phyloP scores from a whole-genome alignment of 2,888 invertebrate genomes.

The Lymantria dispar region DNA sequence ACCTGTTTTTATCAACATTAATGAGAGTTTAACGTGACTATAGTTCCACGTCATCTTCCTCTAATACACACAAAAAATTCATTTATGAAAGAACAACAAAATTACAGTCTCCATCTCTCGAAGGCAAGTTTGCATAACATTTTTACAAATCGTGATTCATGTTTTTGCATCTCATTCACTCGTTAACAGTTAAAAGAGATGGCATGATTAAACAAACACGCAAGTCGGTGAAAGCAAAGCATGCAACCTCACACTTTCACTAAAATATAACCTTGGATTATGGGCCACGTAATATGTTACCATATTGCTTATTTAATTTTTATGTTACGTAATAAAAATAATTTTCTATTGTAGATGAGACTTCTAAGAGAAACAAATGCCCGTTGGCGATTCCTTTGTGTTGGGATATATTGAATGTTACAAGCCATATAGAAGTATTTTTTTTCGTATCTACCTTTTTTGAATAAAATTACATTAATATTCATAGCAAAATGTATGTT shows the following conservation, averaged over 20 bases:
- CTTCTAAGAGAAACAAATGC: neutral
- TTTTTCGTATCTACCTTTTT: no score
- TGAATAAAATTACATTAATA: no score
- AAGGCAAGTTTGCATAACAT: conserved; percentile 26
- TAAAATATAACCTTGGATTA: conserved; percentile 62
- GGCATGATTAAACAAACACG: conserved; percentile 31
- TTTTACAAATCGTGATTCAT: conserved; percentile 19
- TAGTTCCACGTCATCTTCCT: neutral
- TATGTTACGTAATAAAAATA: conserved; percentile 23
- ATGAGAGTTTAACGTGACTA: neutral
- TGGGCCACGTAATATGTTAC: conserved; percentile 56
- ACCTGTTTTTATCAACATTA: neutral
- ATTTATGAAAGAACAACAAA: conserved; percentile 8
- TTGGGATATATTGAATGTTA: neutral
- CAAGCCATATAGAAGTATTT: no score
- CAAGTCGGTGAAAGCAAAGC: conserved; percentile 56
- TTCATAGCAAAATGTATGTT: no score
- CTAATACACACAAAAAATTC: conserved; percentile 7
- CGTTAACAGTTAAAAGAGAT: conserved; percentile 32
- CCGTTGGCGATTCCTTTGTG: neutral
- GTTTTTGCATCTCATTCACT: conserved; percentile 23
- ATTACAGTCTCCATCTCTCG: conserved; percentile 3
- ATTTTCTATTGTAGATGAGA: conserved; percentile 7
- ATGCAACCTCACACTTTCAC: conserved; percentile 61
- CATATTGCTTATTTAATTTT: conserved; percentile 38